Percentiles rank a stretch among this genome's conserved stretches.
These are phyloP conservation scores for Cephus cinctus DNA, from an alignment of 1,140 invertebrate species.

Conservation along the genomic window DNA sequence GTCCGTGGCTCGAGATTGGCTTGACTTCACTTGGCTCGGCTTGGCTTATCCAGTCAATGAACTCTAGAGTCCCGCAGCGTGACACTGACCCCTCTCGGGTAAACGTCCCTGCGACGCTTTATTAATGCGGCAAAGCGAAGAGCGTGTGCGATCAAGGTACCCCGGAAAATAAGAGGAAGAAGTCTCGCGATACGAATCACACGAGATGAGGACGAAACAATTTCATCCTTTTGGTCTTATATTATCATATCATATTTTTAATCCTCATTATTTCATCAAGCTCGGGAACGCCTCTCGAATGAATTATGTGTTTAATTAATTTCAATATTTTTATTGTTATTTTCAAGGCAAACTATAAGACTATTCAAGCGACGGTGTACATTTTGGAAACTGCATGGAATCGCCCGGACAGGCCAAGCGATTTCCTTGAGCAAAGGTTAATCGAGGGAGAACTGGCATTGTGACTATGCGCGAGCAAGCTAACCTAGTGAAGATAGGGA, in stretches of 20 bases:
- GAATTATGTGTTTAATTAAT: no score
- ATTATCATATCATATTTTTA: no score
- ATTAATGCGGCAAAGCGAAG: conserved; percentile 14
- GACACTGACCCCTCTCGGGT: conserved; percentile 32
- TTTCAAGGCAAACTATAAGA: no score
- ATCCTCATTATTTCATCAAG: no score
- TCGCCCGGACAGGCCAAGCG: background rate
- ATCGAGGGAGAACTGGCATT: no score
- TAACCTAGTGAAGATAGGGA: no score
- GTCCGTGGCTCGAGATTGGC: no score
- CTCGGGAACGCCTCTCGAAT: conserved; percentile 4
- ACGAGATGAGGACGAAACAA: background rate
- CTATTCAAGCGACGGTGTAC: conserved; percentile 3
- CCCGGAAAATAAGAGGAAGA: conserved; percentile 1
- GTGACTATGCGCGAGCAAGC: no score
- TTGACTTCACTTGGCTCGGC: no score
- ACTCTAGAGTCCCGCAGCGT: conserved; percentile 22
- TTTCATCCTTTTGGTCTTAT: no score
- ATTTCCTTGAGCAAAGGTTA: conserved; percentile 1
- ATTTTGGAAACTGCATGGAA: background rate
- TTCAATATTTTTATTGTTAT: no score
- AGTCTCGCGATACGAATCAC: background rate
- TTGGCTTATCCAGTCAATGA: conserved; percentile 32
- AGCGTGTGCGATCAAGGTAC: background rate
- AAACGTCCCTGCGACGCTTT: conserved; percentile 24